Conservation (phyloP, 2,797 vertebrate species). For the Coregonus suidteri region DNA sequence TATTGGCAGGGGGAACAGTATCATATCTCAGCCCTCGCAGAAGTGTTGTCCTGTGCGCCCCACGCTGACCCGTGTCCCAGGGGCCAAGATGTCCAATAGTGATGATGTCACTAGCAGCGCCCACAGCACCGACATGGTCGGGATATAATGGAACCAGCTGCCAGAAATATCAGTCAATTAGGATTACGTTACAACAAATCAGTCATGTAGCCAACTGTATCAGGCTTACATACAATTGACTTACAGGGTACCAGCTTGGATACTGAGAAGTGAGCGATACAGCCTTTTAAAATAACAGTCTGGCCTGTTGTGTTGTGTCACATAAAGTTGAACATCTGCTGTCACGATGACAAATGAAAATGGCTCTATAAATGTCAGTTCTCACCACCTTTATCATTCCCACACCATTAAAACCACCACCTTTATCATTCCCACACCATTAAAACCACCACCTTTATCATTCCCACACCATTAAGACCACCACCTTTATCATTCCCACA, state of each 20-base stretch:
- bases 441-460: no score
- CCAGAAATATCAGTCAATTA: constrained; percentile 21
- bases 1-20: background rate
- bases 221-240: background rate
- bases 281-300: background rate
- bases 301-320: background rate
- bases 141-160: constrained; percentile 48
- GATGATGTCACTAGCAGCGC: constrained; percentile 44
- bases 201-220: background rate
- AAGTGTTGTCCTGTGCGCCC: background rate
- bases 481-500: no score
- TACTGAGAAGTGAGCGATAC: background rate
- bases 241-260: background rate
- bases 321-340: background rate
- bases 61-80: background rate
- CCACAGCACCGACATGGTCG: constrained; percentile 40
- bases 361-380: no score
- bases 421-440: no score
- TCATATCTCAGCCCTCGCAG: background rate
- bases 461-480: no score
- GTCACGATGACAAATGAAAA: no score
- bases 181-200: constrained; percentile 28
- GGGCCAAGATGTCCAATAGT: constrained; percentile 53
- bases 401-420: no score
- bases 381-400: no score